Percentiles rank a stretch among this genome's conserved stretches.
Evolutionary conservation across 2,797 vertebrate genomes (phyloP).

Genomic region (Lepidocolaptes lacrymiger): DNA sequence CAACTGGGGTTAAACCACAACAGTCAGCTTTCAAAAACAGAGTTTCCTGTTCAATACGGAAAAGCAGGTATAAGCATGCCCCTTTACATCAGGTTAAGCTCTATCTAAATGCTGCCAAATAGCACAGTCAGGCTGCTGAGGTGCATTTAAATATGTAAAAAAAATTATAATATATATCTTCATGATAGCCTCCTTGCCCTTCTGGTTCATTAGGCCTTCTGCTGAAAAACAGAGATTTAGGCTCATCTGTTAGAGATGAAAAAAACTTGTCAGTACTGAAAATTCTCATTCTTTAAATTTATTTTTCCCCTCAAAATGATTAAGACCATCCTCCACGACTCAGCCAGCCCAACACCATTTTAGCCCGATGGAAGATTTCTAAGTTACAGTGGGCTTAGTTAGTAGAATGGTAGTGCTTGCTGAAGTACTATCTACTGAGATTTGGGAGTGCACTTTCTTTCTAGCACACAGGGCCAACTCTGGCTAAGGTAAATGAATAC

Average conservation of each 20-base stretch:
- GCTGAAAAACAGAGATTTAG: background rate
- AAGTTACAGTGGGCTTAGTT: background rate
- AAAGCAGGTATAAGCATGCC: background rate
- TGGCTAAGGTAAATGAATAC: background rate
- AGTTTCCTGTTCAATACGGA: background rate
- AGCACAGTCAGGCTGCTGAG: background rate
- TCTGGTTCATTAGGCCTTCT: background rate
- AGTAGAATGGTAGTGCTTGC: background rate
- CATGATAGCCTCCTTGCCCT: background rate
- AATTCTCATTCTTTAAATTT: background rate
- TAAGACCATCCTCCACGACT: background rate
- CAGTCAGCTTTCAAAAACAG: background rate
- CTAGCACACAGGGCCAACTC: background rate
- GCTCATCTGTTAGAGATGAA: background rate
- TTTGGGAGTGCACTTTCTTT: background rate
- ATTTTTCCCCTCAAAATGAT: background rate
- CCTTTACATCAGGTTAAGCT: background rate
- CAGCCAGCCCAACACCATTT: background rate
- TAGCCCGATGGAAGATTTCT: background rate
- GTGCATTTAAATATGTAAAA: background rate
- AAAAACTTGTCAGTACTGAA: background rate
- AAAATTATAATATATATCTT: background rate
- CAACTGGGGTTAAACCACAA: fast-evolving
- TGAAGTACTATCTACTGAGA: background rate
- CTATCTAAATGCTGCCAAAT: background rate